phyloP scores from a whole-genome alignment of 1,140 invertebrate genomes.

The Hypothenemus hampei region DNA sequence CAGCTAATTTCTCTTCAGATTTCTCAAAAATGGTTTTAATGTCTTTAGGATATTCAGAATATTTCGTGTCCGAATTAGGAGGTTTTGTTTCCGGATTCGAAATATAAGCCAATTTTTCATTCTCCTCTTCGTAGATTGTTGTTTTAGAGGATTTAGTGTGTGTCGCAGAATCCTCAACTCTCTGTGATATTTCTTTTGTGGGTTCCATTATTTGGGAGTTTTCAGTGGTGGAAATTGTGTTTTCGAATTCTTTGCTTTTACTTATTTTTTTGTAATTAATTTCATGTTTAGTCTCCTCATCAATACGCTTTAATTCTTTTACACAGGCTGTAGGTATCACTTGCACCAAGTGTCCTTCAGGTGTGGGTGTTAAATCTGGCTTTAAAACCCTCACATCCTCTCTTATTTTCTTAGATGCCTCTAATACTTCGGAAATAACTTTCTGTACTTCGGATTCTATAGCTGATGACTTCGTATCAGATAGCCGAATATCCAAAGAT shows the following conservation, averaged over 20 bases:
- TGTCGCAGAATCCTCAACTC: neutral
- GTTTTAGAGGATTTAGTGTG: neutral
- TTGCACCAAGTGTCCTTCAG: constrained; percentile 44
- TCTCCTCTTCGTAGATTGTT: neutral
- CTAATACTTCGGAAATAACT: constrained; percentile 49
- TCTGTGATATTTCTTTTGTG: neutral
- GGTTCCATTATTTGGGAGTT: neutral
- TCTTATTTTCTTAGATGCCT: constrained; percentile 50
- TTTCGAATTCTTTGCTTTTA: neutral
- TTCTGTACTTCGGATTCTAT: constrained; percentile 46
- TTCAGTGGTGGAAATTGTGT: neutral
- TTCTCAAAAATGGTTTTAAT: neutral
- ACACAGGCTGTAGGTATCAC: constrained; percentile 32
- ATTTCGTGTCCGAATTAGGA: no score
- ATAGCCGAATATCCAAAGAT: constrained; percentile 21
- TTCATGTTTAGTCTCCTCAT: neutral
- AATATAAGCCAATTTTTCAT: neutral
- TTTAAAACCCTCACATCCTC: constrained; percentile 51
- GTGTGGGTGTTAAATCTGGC: constrained; percentile 51
- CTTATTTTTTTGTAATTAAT: neutral
- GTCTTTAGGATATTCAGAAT: no score
- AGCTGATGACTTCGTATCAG: constrained; percentile 13
- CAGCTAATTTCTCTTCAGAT: neutral
- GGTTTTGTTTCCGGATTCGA: neutral
- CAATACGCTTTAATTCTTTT: constrained; percentile 27